These are phyloP conservation scores for Ganaspis brasiliensis DNA, from an alignment of 2,888 invertebrate species.

Conservation along the genomic window DNA sequence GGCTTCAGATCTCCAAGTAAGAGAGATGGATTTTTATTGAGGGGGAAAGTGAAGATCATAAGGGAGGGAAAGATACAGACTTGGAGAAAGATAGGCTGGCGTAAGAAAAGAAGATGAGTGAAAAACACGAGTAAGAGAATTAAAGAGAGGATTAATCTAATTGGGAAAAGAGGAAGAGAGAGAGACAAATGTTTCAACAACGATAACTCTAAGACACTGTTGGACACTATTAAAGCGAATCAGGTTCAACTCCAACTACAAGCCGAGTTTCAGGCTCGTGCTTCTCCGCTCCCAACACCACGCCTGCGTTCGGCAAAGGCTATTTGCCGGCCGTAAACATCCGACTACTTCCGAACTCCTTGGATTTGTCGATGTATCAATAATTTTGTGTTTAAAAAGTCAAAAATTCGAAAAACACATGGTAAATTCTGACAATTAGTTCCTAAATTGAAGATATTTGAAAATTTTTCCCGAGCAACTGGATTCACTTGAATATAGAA, in stretches of 20 bases:
- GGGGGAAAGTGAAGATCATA: slow-evolving; percentile 1
- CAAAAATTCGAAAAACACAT: background rate
- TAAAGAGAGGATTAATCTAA: slow-evolving; percentile 8
- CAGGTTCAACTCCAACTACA: slow-evolving; percentile 66
- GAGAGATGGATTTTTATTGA: slow-evolving; percentile 14
- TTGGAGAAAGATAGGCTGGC: background rate
- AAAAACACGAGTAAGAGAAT: background rate
- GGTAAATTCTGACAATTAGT: background rate
- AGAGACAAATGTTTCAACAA: slow-evolving; percentile 50
- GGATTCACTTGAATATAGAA: no score
- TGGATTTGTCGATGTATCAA: background rate
- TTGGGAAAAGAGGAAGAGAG: slow-evolving; percentile 16
- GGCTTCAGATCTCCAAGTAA: background rate
- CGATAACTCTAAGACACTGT: slow-evolving; percentile 56
- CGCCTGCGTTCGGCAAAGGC: slow-evolving; percentile 62
- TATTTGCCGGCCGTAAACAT: slow-evolving; percentile 62
- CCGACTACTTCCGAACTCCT: slow-evolving; percentile 57
- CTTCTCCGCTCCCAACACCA: slow-evolving; percentile 59
- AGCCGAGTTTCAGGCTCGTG: slow-evolving; percentile 56
- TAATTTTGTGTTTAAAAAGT: background rate
- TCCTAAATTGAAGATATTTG: no score
- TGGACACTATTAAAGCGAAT: slow-evolving; percentile 60
- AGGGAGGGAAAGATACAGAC: slow-evolving; percentile 19
- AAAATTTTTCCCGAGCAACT: no score
- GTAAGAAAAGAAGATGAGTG: no score